Percentiles rank a stretch among this genome's conserved stretches.
phyloP scores from a whole-genome alignment of 2,888 invertebrate species.

The Drosophila falleni region DNA sequence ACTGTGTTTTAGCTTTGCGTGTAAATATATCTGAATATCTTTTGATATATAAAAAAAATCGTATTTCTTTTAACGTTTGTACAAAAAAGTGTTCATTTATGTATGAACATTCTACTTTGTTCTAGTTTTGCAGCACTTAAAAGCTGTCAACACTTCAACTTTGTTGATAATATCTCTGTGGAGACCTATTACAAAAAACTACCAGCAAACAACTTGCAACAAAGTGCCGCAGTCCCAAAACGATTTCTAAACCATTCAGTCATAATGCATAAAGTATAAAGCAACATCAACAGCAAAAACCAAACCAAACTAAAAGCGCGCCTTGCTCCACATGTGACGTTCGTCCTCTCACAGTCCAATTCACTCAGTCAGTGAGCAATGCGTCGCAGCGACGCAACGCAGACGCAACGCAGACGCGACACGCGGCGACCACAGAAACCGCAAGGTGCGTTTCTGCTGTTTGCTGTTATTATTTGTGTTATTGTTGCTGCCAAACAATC shows the following conservation, averaged over 20 bases:
- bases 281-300: slow-evolving; percentile 19
- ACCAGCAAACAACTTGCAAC: slow-evolving; percentile 57
- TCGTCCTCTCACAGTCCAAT: slow-evolving; percentile 63
- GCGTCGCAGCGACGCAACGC: slow-evolving; percentile 22
- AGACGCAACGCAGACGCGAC: slow-evolving; percentile 8
- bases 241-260: slow-evolving; percentile 75
- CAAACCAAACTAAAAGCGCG: slow-evolving; percentile 12
- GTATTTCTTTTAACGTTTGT: background rate
- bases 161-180: slow-evolving; percentile 59
- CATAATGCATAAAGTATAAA: slow-evolving; percentile 55
- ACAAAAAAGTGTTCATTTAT: slow-evolving; percentile 21
- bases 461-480: slow-evolving; percentile 55
- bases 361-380: slow-evolving; percentile 37
- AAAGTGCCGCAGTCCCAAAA: slow-evolving; percentile 68
- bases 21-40: background rate
- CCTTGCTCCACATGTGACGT: slow-evolving; percentile 42
- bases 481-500: slow-evolving; percentile 54
- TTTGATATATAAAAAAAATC: background rate
- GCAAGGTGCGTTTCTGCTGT: slow-evolving; percentile 75
- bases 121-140: slow-evolving; percentile 48
- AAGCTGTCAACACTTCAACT: slow-evolving; percentile 53
- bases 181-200: slow-evolving; percentile 62
- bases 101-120: slow-evolving; percentile 44
- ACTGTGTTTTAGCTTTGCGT: background rate
- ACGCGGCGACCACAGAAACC: slow-evolving; percentile 69